Conservation (phyloP, 2,888 invertebrate genomes). For the Acleris laterana region DNA sequence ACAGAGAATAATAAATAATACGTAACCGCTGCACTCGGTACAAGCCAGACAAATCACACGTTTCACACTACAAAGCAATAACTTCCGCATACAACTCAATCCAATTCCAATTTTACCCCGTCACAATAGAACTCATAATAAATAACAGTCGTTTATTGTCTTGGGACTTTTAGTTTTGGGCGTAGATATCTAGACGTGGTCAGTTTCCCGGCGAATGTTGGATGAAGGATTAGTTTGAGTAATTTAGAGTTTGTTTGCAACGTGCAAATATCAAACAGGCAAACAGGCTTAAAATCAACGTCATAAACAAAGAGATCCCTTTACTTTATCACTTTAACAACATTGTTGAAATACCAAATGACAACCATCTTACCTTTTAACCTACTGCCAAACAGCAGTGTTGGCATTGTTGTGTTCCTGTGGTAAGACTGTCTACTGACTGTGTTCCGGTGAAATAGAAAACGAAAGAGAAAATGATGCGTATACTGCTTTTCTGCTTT, state of each 20-base stretch:
- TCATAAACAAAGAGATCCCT: too few relatives aligned
- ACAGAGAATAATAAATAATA: conserved; percentile 17
- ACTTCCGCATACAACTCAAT: neutral
- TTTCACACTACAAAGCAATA: neutral
- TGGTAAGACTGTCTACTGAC: too few relatives aligned
- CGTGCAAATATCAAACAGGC: conserved; percentile 1
- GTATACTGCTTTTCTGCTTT: too few relatives aligned
- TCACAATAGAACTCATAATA: neutral
- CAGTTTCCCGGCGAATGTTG: conserved; percentile 8
- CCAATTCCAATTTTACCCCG: neutral
- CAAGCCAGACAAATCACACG: conserved; percentile 7
- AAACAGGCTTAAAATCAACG: neutral
- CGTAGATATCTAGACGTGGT: neutral
- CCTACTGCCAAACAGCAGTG: too few relatives aligned
- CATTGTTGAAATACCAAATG: too few relatives aligned
- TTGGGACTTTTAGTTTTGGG: neutral
- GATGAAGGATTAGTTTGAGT: conserved; percentile 13
- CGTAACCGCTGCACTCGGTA: conserved; percentile 9
- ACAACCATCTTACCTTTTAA: too few relatives aligned
- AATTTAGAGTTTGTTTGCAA: conserved; percentile 13
- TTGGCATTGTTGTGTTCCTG: too few relatives aligned
- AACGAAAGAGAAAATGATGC: too few relatives aligned
- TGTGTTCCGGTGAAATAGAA: too few relatives aligned
- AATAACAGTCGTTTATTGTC: neutral
- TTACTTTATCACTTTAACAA: conserved; percentile 1